Evolutionary conservation across 1,140 invertebrate genomes (phyloP), one percentile per base, ranked within the genome.

Genomic region (Drosophila nigromelanica): DNA sequence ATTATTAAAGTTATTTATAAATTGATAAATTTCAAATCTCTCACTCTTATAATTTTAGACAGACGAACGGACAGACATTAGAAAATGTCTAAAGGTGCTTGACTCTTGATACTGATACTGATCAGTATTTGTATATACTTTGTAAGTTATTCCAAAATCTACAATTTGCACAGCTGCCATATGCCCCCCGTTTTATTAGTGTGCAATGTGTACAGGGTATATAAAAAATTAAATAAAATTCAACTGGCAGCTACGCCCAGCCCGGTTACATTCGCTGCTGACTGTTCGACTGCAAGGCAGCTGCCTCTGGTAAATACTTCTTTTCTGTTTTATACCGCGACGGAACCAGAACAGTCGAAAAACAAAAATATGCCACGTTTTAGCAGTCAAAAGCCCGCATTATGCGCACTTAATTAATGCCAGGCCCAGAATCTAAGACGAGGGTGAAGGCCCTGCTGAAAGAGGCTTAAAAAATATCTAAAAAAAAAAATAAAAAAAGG

Each of bases 301-400:
- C 51, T 58, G 55, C 12, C 21, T 27, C n/a, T 15, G 35, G 40
- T 12, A 18, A 55, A 45, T 14, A 10, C 21, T 33, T 40, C 21
- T 24, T 45, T 21, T 35, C 12, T 69, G 66, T 35, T 69, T 61
- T 70, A 70, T 70, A 24, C 40, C 33, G 35, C 27, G 50, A 43
- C 24, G 59, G 39, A 70, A 47, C 51, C 12, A 58, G 62, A 79
- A 68, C 64, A 67, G 51, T 71, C 60, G 40, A 58, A 72, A 10
- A 10, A 33, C 5, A 7, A 35, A 10, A 35, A 72, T 72, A 45
- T 70, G 60, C 80, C 80, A 80, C 73, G 55, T 80, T 87, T 87
- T 89, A 74, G 79, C 82, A 87, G 78, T 89, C 83, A 89, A 89
- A 89, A 87, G 83, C 83, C 83, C 83, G 83, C 83, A 87, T 87